Evolutionary conservation across 1,140 invertebrate genomes (phyloP).

Genomic region (Hestina assimilis): DNA sequence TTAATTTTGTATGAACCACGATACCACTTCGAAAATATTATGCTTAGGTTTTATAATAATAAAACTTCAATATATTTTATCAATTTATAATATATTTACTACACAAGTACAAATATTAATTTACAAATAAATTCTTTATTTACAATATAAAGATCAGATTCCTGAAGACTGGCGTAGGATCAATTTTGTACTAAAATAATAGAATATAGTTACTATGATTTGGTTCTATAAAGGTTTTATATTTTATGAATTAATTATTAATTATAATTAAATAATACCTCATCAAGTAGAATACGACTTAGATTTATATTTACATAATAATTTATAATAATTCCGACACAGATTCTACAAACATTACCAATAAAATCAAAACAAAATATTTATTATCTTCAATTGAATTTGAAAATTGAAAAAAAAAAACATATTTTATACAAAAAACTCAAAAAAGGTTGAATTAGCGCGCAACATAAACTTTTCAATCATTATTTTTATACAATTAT

Average conservation of each 20-base stretch:
- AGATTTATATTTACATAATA: conserved; percentile 41
- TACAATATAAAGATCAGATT: conserved; percentile 32
- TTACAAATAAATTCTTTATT: conserved; percentile 48
- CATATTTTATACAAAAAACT: too few relatives aligned
- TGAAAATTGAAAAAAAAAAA: neutral
- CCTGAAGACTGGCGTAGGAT: conserved; percentile 6
- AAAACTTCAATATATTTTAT: conserved; percentile 44
- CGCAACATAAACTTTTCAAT: too few relatives aligned
- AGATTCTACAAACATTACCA: neutral
- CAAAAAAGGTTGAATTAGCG: too few relatives aligned
- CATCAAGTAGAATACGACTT: conserved; percentile 11
- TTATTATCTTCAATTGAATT: too few relatives aligned
- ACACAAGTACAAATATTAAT: conserved; percentile 60
- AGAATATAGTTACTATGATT: conserved; percentile 18
- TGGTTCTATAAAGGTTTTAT: conserved; percentile 24
- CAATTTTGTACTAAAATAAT: conserved; percentile 38
- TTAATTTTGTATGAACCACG: too few relatives aligned
- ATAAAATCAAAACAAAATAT: neutral
- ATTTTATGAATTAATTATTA: conserved; percentile 1
- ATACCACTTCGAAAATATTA: too few relatives aligned
- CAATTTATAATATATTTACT: conserved; percentile 35
- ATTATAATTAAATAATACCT: conserved; percentile 19
- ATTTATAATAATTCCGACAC: conserved; percentile 30
- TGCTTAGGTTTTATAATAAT: conserved; percentile 8
- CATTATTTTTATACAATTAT: too few relatives aligned